Percentiles rank a stretch among this genome's conserved stretches.
Conservation (phyloP, 2,888 invertebrate genomes). For the Cerceris ruficornis region DNA sequence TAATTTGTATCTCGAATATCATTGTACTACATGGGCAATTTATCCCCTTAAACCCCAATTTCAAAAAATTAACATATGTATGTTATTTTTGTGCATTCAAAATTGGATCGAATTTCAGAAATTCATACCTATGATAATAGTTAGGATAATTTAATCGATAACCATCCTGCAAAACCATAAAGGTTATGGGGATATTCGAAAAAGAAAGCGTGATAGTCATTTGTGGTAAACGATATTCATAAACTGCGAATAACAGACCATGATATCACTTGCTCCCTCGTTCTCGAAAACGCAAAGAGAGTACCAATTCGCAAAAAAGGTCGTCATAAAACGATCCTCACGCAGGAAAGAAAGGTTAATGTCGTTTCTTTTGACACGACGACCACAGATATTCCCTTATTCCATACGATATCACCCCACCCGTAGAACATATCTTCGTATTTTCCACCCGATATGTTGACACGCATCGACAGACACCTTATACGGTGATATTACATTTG, state of each 20-base stretch:
- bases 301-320: conserved; percentile 38
- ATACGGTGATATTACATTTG: conserved; percentile 13
- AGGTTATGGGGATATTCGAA: background rate
- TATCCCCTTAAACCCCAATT: no score
- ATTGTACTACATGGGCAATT: no score
- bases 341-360: conserved; percentile 39
- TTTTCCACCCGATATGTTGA: conserved; percentile 27
- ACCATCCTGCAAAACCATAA: no score
- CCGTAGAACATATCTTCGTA: conserved; percentile 23
- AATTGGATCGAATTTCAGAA: no score
- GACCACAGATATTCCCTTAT: conserved; percentile 52
- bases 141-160: no score
- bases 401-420: conserved; percentile 30
- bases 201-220: conserved; percentile 47
- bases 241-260: conserved; percentile 49
- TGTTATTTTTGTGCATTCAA: no score
- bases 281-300: conserved; percentile 47
- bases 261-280: conserved; percentile 19
- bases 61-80: no score
- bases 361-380: conserved; percentile 46
- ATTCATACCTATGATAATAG: no score
- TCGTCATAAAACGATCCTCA: conserved; percentile 34
- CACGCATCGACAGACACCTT: no score
- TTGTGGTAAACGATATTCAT: conserved; percentile 48
- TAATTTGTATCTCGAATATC: no score